phyloP scores from a whole-genome alignment of 2,888 invertebrate genomes.

The Gibbula magus region DNA sequence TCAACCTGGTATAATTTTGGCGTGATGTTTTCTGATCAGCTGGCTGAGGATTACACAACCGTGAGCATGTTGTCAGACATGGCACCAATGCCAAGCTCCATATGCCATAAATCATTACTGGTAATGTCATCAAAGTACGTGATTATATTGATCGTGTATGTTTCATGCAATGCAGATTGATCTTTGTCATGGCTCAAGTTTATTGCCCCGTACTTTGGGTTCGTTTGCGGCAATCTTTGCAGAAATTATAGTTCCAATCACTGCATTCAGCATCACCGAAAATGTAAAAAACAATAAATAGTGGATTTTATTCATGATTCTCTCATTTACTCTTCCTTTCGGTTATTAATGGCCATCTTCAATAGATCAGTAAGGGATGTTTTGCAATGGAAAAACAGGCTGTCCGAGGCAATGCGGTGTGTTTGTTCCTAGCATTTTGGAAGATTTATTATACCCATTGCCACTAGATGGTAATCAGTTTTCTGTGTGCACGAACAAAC shows the following conservation, averaged over 20 bases:
- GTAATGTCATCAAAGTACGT: constrained; percentile 8
- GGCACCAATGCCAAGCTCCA: not conserved
- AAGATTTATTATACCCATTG: no score
- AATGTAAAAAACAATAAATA: not conserved
- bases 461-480: no score
- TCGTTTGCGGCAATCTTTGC: not conserved
- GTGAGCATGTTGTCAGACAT: constrained; percentile 1
- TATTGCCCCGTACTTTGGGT: not conserved
- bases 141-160: not conserved
- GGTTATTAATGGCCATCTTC: not conserved
- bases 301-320: not conserved
- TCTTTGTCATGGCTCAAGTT: not conserved
- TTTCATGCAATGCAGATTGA: not conserved
- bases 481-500: no score
- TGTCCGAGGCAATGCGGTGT: no score
- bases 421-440: no score
- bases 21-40: no score
- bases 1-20: no score
- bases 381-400: no score
- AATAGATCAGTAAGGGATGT: no score
- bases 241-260: not conserved
- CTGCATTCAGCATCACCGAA: not conserved
- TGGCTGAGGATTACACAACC: no score
- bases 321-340: not conserved
- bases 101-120: not conserved